These are phyloP conservation scores for Stylophora pistillata DNA, from an alignment of 64 coral and sea anemone genomes.

Conservation along the genomic window DNA sequence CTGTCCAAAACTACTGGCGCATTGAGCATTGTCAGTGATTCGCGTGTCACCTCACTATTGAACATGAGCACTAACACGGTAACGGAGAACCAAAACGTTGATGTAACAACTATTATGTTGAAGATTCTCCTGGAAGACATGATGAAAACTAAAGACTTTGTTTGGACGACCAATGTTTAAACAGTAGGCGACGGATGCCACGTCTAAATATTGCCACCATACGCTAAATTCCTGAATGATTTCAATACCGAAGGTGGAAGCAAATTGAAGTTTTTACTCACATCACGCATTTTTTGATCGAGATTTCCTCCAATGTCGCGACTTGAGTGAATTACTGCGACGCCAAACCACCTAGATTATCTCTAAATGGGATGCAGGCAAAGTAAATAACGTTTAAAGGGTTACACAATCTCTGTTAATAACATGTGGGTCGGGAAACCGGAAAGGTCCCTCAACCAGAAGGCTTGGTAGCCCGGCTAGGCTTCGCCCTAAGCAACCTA, in stretches of 20 bases:
- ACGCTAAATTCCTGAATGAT: not conserved
- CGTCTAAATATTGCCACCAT: not conserved
- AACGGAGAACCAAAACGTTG: conserved; percentile 96
- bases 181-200: conserved; percentile 23
- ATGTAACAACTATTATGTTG: conserved; percentile 91
- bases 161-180: conserved; percentile 5
- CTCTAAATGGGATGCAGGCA: not conserved
- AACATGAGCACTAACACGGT: conserved; percentile 91
- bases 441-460: not conserved
- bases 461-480: conserved; percentile 3
- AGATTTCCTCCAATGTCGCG: not conserved
- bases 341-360: conserved; percentile 1
- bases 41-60: conserved; percentile 85
- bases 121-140: conserved; percentile 80
- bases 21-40: conserved; percentile 92
- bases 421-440: not conserved
- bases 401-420: not conserved
- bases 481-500: not conserved
- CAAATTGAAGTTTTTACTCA: not conserved
- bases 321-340: not conserved
- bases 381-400: not conserved
- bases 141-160: not conserved
- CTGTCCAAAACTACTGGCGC: conserved; percentile 70
- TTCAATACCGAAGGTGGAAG: not conserved
- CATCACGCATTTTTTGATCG: not conserved